phyloP scores from a whole-genome alignment of 2,113 vertebrate species.

The Hippocampus barbouri region DNA sequence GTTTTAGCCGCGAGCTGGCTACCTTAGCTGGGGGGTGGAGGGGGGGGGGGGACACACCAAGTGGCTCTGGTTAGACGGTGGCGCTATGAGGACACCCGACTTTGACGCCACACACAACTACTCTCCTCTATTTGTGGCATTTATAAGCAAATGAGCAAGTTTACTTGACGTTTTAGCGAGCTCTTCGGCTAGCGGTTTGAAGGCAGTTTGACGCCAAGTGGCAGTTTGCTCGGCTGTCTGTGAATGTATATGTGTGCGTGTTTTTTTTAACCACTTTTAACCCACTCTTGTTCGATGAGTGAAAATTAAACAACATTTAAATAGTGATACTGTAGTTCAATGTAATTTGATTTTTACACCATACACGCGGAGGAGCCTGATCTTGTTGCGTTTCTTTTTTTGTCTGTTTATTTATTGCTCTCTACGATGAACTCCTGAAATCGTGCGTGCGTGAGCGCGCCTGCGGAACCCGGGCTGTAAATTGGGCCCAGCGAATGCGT shows the following conservation, averaged over 20 bases:
- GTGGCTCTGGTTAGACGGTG: conserved; percentile 67
- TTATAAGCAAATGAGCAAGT: conserved; percentile 43
- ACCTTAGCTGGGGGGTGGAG: conserved; percentile 41
- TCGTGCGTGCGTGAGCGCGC: conserved; percentile 34
- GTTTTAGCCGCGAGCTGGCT: conserved; percentile 67
- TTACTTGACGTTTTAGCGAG: conserved; percentile 50
- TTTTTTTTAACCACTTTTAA: neutral
- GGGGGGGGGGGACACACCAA: conserved; percentile 48
- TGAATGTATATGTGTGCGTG: neutral
- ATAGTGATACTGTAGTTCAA: neutral
- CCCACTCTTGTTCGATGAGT: neutral
- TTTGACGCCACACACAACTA: conserved; percentile 41
- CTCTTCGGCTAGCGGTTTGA: conserved; percentile 41
- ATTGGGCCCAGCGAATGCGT: conserved; percentile 53
- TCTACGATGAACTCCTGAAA: conserved; percentile 48
- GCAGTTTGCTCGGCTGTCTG: conserved; percentile 32
- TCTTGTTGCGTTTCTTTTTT: conserved; percentile 35
- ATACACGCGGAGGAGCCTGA: conserved; percentile 25
- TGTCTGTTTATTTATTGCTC: conserved; percentile 1
- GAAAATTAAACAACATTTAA: conserved; percentile 16
- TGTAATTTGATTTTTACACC: neutral
- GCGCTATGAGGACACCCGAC: conserved; percentile 67
- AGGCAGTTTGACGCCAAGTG: conserved; percentile 43
- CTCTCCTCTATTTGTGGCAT: conserved; percentile 26
- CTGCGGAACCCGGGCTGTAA: conserved; percentile 33